Evolutionary conservation across 2,113 vertebrate species (phyloP).

Genomic region (Saimiri boliviensis): DNA sequence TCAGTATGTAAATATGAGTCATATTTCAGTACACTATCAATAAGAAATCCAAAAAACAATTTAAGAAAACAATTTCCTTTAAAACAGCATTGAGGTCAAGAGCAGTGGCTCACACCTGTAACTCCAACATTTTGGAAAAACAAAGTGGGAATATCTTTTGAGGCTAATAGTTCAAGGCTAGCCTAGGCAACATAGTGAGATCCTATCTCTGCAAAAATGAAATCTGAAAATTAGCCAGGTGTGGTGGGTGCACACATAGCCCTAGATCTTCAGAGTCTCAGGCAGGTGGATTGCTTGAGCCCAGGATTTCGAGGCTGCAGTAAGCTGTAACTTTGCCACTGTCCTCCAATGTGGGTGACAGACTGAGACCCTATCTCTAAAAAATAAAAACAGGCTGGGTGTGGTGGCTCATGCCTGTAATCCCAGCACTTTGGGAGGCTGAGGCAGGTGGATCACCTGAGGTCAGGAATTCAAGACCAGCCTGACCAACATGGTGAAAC

Average conservation of each 20-base stretch:
- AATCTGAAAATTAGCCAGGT: background rate
- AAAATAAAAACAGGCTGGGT: background rate
- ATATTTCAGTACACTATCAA: background rate
- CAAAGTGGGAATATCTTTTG: background rate
- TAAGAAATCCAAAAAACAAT: background rate
- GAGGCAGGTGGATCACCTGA: background rate
- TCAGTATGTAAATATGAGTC: background rate
- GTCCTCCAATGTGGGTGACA: background rate
- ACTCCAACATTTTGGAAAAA: background rate
- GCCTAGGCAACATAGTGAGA: background rate
- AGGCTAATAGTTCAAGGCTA: background rate
- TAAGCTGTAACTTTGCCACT: background rate
- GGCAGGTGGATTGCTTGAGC: background rate
- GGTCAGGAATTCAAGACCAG: background rate
- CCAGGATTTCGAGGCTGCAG: background rate
- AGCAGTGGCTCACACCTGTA: background rate
- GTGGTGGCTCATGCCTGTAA: background rate
- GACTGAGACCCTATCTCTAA: background rate
- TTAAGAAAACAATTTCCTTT: background rate
- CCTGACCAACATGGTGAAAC: background rate
- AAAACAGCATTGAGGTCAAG: background rate
- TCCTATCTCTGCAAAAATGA: background rate
- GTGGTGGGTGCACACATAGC: background rate
- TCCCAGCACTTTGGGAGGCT: background rate
- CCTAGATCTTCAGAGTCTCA: background rate